Conservation (phyloP, 92 coral and sea anemone species). For the Porites rus region DNA sequence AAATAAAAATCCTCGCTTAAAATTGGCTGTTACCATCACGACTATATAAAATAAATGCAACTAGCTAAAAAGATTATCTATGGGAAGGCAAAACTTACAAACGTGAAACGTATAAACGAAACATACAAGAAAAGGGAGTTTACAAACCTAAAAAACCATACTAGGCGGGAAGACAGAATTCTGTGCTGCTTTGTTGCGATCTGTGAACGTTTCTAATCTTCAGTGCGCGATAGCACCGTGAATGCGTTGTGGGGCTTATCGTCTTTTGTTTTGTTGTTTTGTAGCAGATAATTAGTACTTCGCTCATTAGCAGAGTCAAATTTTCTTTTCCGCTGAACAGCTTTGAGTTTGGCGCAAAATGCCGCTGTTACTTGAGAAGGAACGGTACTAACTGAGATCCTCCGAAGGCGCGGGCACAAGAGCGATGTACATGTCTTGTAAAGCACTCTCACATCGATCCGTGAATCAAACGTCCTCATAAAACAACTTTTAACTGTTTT, state of each 20-base stretch:
- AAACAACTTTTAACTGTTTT: constrained; percentile 2
- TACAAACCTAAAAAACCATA: background rate
- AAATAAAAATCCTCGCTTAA: no score
- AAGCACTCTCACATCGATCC: background rate
- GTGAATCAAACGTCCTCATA: background rate
- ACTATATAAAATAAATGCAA: no score
- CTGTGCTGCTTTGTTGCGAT: background rate
- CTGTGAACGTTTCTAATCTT: background rate
- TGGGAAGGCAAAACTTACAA: background rate
- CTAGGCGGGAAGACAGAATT: background rate
- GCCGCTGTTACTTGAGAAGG: constrained; percentile 31
- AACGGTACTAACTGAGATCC: background rate
- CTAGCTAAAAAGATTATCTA: no score
- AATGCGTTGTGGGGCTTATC: background rate
- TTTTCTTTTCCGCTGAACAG: constrained; percentile 7
- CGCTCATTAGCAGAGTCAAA: constrained; percentile 21
- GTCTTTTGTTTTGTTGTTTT: constrained; percentile 5
- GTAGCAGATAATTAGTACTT: constrained; percentile 14
- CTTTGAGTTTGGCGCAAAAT: constrained; percentile 5
- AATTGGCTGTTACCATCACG: no score
- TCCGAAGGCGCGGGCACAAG: background rate
- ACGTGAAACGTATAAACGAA: no score
- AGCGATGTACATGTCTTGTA: background rate
- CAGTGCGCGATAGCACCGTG: background rate
- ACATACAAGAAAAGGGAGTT: background rate